Evolutionary conservation across 2,797 vertebrate genomes (phyloP), one percentile per base, ranked within the genome.

Genomic region (Hephaestus fuliginosus): DNA sequence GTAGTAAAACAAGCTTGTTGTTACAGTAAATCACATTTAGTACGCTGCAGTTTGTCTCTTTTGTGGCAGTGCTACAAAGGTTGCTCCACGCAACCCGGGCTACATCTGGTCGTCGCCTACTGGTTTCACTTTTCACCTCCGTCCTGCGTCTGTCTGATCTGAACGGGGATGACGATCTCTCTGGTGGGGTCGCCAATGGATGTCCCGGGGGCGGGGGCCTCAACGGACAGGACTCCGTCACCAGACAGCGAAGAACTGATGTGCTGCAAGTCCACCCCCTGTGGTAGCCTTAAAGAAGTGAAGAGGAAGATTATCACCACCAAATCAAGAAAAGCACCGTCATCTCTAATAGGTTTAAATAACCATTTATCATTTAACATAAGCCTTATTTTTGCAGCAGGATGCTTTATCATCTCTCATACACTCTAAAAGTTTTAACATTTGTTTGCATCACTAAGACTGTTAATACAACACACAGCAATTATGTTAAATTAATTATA

Each of bases 91-190:
- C 55, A 80, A 64, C 25, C 13, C 28, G 20, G 11, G n/a, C 65
- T 61, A 20, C 43, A 57, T 68, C 39, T 44, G 9, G 51, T 28
- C 15, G 39, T 17, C 70, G 65, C 61, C 75, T 33, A 22, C 12
- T 63, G 44, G 20, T 74, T 70, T 93, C 68, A 82, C 70, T 92
- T 85, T 69, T 89, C 81, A n/a, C 22, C 30, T 33, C 30, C 61
- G 0, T 88, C 89, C 74, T 91, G 77, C 12, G 25, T 78, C 25
- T 90, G 80, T 78, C 80, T 88, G 71, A 89, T 93, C 89, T 96
- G 93, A 80, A 96, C 91, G 0, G 95, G 95, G 52, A 95, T 92
- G 82, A 94, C 85, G 0, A 92, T 83, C 83, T 95, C 95, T 2
- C 52, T 86, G 62, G 55, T 43, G 1, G 84, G 53, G 14, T 76